phyloP scores from a whole-genome alignment of 2,113 vertebrate genomes.

The Edolisoma coerulescens region DNA sequence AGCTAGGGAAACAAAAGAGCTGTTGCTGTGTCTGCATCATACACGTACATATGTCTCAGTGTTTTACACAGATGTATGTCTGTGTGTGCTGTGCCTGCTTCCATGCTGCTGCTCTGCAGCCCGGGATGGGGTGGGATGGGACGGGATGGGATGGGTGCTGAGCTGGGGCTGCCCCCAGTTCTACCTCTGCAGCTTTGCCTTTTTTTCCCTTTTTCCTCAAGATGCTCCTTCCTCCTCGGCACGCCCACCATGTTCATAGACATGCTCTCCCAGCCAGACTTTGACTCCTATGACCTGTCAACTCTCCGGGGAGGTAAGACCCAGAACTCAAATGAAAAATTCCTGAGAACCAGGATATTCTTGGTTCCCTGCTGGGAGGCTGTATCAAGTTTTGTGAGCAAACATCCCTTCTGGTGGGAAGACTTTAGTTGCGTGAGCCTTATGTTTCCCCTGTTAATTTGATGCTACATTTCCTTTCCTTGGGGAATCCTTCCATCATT shows the following conservation, averaged over 20 bases:
- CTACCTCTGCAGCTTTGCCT: not conserved
- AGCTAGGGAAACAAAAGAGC: not conserved
- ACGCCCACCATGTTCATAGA: conserved; percentile 95
- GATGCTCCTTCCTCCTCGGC: conserved; percentile 78
- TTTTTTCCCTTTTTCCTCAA: conserved; percentile 20
- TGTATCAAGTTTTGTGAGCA: not conserved
- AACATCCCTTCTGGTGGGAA: not conserved
- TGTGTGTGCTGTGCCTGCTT: not conserved
- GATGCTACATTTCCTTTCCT: not conserved
- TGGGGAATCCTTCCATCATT: not conserved
- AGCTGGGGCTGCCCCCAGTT: not conserved
- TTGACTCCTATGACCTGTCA: conserved; percentile 79
- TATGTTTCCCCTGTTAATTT: not conserved
- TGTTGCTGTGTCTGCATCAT: not conserved
- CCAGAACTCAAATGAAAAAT: not conserved
- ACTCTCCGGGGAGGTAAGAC: conserved; percentile 77
- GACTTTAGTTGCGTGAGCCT: not conserved
- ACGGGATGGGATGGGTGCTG: not conserved
- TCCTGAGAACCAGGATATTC: not conserved
- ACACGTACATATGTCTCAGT: fast-evolving
- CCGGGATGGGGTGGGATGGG: too few relatives aligned
- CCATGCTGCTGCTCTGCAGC: fast-evolving
- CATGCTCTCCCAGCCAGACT: conserved; percentile 79
- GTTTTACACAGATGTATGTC: fast-evolving
- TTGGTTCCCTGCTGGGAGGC: not conserved